Conservation (phyloP, 53 echinoderm and acorn worm genomes). For the Astropecten irregularis region DNA sequence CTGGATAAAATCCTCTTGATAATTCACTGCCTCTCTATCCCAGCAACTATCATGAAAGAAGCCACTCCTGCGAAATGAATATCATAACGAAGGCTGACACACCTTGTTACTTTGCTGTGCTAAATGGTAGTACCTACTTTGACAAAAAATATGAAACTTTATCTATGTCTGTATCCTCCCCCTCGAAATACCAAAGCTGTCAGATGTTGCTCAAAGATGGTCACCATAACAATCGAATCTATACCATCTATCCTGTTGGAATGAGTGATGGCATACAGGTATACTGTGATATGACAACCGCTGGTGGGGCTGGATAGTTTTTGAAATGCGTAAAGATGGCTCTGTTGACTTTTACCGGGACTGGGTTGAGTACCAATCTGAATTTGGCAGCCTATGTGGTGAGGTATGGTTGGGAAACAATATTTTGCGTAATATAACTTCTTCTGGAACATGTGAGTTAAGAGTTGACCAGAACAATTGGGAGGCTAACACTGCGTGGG, state of each 20-base stretch:
- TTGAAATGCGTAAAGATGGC: neutral
- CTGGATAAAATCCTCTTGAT: no score
- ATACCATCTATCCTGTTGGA: no score
- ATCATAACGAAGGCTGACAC: neutral
- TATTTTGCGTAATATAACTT: neutral
- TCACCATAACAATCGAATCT: no score
- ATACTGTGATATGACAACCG: no score
- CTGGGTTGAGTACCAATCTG: no score
- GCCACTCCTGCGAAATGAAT: neutral
- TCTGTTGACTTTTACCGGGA: no score
- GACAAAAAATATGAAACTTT: neutral
- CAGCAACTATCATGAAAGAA: neutral
- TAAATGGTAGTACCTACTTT: neutral
- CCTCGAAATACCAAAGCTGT: neutral
- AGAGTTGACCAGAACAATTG: neutral
- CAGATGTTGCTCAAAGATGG: no score
- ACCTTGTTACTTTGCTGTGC: neutral
- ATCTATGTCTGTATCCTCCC: neutral
- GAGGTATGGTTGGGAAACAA: neutral
- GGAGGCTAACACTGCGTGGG: conserved; percentile 5
- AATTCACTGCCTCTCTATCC: no score
- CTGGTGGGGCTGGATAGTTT: no score
- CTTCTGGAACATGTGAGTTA: neutral
- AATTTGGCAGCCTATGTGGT: neutral
- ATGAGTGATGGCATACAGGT: no score